Conservation (phyloP, 2,888 invertebrate genomes). For the Melanostoma scalare region DNA sequence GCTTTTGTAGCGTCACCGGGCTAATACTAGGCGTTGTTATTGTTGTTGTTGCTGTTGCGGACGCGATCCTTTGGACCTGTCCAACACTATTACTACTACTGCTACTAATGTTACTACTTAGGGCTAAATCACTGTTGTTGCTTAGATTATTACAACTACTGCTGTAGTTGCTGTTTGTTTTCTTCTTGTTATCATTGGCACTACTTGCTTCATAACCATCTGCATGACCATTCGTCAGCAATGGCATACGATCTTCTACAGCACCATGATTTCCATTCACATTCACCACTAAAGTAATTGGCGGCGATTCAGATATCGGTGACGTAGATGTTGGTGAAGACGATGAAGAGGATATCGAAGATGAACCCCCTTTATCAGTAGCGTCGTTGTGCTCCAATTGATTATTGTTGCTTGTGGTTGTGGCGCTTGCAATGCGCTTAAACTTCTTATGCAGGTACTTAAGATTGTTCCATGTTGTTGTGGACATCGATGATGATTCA, state of each 20-base stretch:
- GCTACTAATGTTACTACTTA: constrained; percentile 74
- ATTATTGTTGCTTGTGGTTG: constrained; percentile 73
- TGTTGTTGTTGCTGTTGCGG: constrained; percentile 51
- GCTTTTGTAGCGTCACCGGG: constrained; percentile 75
- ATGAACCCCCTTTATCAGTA: constrained; percentile 76
- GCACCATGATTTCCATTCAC: constrained; percentile 42
- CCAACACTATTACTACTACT: constrained; percentile 72
- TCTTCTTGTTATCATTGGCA: constrained; percentile 67
- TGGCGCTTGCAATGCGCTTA: constrained; percentile 91
- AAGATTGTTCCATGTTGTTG: constrained; percentile 83
- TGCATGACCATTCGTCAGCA: constrained; percentile 69
- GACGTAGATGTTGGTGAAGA: constrained; percentile 63
- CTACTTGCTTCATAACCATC: constrained; percentile 48
- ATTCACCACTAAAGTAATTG: constrained; percentile 51
- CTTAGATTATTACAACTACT: constrained; percentile 67
- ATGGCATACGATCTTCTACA: constrained; percentile 53
- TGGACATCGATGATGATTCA: constrained; percentile 71
- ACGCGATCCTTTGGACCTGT: constrained; percentile 69
- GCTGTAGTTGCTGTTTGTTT: constrained; percentile 73
- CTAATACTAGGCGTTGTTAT: constrained; percentile 75
- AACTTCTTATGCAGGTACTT: constrained; percentile 96
- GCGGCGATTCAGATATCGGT: constrained; percentile 60
- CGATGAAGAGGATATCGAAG: constrained; percentile 77
- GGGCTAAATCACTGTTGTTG: constrained; percentile 70
- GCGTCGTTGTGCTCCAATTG: constrained; percentile 67